Conservation (phyloP, 2,113 vertebrate genomes). For the Forbesichthys agassizii region DNA sequence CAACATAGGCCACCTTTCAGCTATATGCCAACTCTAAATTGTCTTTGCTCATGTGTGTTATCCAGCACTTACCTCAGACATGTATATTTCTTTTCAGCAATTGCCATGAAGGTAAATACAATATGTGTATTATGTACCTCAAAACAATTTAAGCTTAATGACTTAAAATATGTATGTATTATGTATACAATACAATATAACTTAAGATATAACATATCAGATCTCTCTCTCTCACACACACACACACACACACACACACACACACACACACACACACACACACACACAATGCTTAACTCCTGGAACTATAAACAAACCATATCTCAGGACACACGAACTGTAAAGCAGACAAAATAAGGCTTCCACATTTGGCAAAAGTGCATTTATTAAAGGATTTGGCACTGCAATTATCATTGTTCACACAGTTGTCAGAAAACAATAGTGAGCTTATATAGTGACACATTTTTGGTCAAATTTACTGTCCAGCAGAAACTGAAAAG, state of each 20-base stretch:
- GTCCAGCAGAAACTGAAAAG: slow-evolving; percentile 73
- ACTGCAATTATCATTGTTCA: slow-evolving; percentile 66
- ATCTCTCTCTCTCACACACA: too few relatives aligned
- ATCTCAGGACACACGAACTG: background rate
- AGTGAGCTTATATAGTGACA: slow-evolving; percentile 55
- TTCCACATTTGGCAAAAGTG: slow-evolving; percentile 61
- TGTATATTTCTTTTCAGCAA: too few relatives aligned
- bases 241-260: too few relatives aligned
- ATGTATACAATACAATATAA: background rate
- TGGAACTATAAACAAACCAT: background rate
- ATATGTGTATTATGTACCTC: too few relatives aligned
- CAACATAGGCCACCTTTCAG: background rate
- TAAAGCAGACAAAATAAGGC: slow-evolving; percentile 5
- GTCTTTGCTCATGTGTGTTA: too few relatives aligned
- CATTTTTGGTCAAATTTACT: slow-evolving; percentile 69
- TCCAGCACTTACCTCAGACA: too few relatives aligned
- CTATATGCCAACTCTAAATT: too few relatives aligned
- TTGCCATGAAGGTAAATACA: too few relatives aligned
- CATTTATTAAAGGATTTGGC: slow-evolving; percentile 71
- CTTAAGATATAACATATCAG: too few relatives aligned
- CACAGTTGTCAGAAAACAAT: slow-evolving; percentile 61
- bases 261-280: too few relatives aligned
- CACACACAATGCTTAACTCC: background rate
- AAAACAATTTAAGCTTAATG: background rate
- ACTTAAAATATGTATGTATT: background rate